A percentile compares a stretch with the other conserved stretches of the same genome.
phyloP scores from a whole-genome alignment of 2,888 invertebrate genomes.

The Creontiades dilutus region DNA sequence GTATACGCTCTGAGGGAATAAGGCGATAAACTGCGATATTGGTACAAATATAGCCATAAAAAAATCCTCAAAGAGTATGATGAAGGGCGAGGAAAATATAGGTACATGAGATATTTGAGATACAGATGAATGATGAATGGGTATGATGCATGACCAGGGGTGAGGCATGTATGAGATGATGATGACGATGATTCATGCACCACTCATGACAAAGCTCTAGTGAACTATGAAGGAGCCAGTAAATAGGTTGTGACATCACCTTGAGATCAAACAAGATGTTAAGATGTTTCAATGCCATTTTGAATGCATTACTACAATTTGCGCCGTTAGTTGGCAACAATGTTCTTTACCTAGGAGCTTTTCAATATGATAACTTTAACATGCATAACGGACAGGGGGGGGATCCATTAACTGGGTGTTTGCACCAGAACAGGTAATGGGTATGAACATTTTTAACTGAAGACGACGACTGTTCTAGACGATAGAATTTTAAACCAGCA shows the following conservation, averaged over 20 bases:
- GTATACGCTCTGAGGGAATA: neutral
- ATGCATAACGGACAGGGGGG: too few species aligned
- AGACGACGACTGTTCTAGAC: too few species aligned
- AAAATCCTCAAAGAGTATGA: neutral
- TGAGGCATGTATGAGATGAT: slow-evolving; percentile 14
- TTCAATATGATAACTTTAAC: too few species aligned
- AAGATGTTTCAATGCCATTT: too few species aligned
- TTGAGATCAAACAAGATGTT: too few species aligned
- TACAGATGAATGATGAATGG: slow-evolving; percentile 17
- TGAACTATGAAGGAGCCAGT: slow-evolving; percentile 13
- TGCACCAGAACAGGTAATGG: too few species aligned
- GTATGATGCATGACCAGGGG: slow-evolving; percentile 27
- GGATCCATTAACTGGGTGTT: too few species aligned
- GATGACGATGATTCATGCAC: slow-evolving; percentile 22
- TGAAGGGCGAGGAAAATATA: neutral
- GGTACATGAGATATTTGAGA: neutral
- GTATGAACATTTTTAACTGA: too few species aligned
- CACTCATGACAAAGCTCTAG: slow-evolving; percentile 19
- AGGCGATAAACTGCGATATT: neutral
- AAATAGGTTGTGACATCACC: neutral
- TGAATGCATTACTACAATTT: too few species aligned
- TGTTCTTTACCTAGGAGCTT: too few species aligned
- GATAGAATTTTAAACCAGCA: too few species aligned
- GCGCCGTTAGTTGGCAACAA: too few species aligned
- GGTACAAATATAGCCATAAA: neutral